Evolutionary conservation across 2,797 vertebrate species (phyloP).

Genomic region (Melanotaenia parkinsoni): DNA sequence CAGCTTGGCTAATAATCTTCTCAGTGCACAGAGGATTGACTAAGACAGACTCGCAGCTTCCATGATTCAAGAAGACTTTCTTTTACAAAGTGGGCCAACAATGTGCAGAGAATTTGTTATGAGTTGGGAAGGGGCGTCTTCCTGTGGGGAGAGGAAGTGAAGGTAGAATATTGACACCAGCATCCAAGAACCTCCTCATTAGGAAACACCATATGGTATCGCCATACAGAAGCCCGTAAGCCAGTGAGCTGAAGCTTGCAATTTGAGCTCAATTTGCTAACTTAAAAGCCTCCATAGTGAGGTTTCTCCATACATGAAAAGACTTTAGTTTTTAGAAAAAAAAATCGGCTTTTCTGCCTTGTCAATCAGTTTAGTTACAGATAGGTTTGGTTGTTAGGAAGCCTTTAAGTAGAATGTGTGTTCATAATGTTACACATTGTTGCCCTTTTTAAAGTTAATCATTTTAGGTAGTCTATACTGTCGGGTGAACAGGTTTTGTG

Average conservation of each 20-base stretch:
- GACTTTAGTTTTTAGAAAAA: conserved; percentile 1
- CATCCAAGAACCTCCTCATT: conserved; percentile 75
- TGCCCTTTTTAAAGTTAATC: background rate
- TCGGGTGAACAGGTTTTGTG: background rate
- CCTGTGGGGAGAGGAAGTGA: conserved; percentile 73
- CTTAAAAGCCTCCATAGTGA: conserved; percentile 37
- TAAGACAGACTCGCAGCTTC: conserved; percentile 72
- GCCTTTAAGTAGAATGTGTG: background rate
- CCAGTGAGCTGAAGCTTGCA: conserved; percentile 66
- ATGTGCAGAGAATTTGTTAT: conserved; percentile 75
- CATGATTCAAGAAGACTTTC: conserved; percentile 77
- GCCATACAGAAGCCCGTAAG: conserved; percentile 68
- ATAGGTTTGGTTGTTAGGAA: background rate
- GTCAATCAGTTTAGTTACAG: conserved; percentile 30
- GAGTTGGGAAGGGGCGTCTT: conserved; percentile 53
- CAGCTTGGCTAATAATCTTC: conserved; percentile 73
- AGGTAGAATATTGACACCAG: conserved; percentile 72
- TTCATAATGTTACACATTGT: conserved; percentile 3
- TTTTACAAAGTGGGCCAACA: conserved; percentile 79
- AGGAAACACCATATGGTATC: conserved; percentile 77
- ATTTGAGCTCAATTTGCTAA: conserved; percentile 50
- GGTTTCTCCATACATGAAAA: conserved; percentile 29
- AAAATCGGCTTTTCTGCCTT: conserved; percentile 23
- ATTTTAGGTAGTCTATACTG: background rate
- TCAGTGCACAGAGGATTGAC: conserved; percentile 68